A percentile compares a stretch with the other conserved stretches of the same genome.
Conservation (phyloP, 2,113 vertebrate genomes). For the Hiodon alosoides region DNA sequence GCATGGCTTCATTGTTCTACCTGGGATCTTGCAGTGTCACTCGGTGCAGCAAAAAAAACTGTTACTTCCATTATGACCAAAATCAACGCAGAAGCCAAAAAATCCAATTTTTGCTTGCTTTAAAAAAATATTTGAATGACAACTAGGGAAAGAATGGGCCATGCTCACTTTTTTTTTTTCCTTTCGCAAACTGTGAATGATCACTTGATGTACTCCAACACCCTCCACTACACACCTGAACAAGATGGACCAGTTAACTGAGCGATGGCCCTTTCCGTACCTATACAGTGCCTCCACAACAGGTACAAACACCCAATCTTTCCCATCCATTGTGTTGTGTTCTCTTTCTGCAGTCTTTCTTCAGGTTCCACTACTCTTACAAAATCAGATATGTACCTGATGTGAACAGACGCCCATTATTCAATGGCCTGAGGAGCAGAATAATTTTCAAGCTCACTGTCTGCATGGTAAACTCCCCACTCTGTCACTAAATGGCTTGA, state of each 20-base stretch:
- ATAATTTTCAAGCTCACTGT: constrained; percentile 43
- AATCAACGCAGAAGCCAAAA: constrained; percentile 18
- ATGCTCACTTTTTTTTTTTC: too few relatives aligned
- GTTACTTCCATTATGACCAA: constrained; percentile 34
- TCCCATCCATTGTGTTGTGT: neutral
- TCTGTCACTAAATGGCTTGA: neutral
- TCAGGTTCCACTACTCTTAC: constrained; percentile 59
- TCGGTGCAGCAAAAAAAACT: neutral
- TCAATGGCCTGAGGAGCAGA: constrained; percentile 41
- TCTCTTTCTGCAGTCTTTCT: neutral
- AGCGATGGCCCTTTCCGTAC: constrained; percentile 38
- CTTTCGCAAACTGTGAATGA: constrained; percentile 42
- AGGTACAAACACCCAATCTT: constrained; percentile 32
- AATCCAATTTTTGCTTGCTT: neutral
- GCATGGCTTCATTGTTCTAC: neutral
- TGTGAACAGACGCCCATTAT: constrained; percentile 25
- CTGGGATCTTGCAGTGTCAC: constrained; percentile 35
- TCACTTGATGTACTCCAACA: constrained; percentile 46
- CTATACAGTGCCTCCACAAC: constrained; percentile 52
- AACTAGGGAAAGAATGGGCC: neutral
- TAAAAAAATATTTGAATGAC: neutral
- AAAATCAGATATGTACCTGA: constrained; percentile 53
- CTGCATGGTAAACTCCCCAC: constrained; percentile 44
- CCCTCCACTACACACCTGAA: constrained; percentile 37
- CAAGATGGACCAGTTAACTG: constrained; percentile 40